Evolutionary conservation across 1,140 invertebrate species (phyloP).

Genomic region (Sitophilus oryzae): DNA sequence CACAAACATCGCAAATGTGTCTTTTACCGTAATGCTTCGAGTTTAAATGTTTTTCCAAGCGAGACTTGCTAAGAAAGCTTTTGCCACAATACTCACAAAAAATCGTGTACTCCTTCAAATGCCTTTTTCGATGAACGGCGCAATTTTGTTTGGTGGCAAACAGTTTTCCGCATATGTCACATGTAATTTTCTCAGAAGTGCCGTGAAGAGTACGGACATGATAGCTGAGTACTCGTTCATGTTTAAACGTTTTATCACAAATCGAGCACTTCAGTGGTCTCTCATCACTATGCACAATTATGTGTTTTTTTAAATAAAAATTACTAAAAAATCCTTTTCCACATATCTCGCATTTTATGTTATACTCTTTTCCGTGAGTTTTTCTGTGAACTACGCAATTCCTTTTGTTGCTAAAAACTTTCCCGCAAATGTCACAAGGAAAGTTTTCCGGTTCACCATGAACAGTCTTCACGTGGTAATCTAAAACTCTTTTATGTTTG

Average conservation of each 20-base stretch:
- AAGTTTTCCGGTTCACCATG: conserved; percentile 19
- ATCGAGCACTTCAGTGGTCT: conserved; percentile 47
- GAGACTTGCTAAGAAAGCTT: conserved; percentile 26
- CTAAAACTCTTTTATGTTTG: conserved; percentile 45
- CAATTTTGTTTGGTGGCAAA: conserved; percentile 64
- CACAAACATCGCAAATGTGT: conserved; percentile 49
- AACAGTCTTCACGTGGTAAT: conserved; percentile 22
- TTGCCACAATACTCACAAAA: conserved; percentile 32
- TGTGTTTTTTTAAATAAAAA: conserved; percentile 19
- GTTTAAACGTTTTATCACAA: conserved; percentile 57
- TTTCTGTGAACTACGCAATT: conserved; percentile 28
- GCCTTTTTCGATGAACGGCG: conserved; percentile 57
- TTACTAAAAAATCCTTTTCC: conserved; percentile 21
- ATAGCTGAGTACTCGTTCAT: conserved; percentile 19
- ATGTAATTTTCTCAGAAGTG: conserved; percentile 20
- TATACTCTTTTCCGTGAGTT: conserved; percentile 18
- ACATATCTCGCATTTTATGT: conserved; percentile 29
- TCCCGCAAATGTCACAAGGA: conserved; percentile 20
- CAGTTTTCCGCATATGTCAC: conserved; percentile 47
- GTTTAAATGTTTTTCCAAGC: conserved; percentile 12
- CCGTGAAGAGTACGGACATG: conserved; percentile 17
- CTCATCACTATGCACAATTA: conserved; percentile 48
- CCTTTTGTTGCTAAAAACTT: conserved; percentile 23
- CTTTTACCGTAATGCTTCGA: conserved; percentile 22
- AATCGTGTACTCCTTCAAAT: conserved; percentile 47